Evolutionary conservation across 2,797 vertebrate species (phyloP), one percentile per base, ranked within the genome.

Genomic region (Echiichthys vipera): DNA sequence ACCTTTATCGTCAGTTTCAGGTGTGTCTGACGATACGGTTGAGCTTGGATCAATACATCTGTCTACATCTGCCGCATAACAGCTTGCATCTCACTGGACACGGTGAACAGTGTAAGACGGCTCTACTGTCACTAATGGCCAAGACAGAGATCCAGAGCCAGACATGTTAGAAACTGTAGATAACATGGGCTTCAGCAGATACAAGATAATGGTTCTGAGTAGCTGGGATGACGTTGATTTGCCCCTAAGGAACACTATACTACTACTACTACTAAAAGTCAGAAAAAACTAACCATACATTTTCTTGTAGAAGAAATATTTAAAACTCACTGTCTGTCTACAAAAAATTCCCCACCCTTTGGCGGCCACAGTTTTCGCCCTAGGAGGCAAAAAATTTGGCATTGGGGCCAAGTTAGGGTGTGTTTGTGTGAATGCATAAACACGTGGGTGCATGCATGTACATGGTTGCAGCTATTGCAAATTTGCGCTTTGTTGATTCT

Each of bases 1-100:
- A 54, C 56, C 62, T 54, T 25, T 61, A 11, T 37, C 13, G 24
- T 25, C 36, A 40, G 18, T 37, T 56, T 75, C 42, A 40, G 57
- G 34, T 72, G 45, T 61, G 46, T 57, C 24, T 22, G 36, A 45
- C 17, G 34, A 71, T 49, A 11, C 2, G 10, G 24, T 42, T 50
- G 20, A 39, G 46, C 46, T 74, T 71, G 49, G 64, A 68, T 71
- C 55, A 67, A 20, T 54, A 30, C 34, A 49, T 51, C 29, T 25
- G 54, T 68, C 34, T 42, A 36, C 46, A 39, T 68, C 45, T 58
- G 56, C 15, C 9, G 40, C 20, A 2, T 15, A 51, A 54, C 2
- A 0, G 22, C 45, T 67, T 7, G 1, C 58, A 15, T 71, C 69
- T 79, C 58, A 66, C 30, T 53, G 4, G 7, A 49, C 45, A 17